Base-by-base conservation (phyloP, 92 coral and sea anemone genomes). In the Phenganax subtilis region DNA sequence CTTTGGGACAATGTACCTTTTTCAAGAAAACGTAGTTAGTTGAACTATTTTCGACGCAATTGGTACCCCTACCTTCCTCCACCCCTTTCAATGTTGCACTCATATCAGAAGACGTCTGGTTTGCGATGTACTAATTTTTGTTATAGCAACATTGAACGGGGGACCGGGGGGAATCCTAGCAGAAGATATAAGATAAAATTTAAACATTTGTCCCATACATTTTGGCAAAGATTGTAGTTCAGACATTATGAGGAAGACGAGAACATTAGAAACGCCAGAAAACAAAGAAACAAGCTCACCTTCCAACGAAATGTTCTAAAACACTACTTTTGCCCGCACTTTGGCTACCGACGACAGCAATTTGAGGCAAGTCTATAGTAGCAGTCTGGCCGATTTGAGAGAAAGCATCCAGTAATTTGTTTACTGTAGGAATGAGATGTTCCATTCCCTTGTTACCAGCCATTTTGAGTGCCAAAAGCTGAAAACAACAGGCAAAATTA, bases 271-370 rank as follows among this genome's bases (percentile, higher is more conserved):
- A 28, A 68, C 0, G 9, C 53, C 10, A 44, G 16, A 44, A 51
- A 44, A 73, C 55, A 6, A 8, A 52, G 16, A 28, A 53, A 30
- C 12, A 11, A 12, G 47, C 92, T 79, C 83, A 94, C 98, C 91
- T 90, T 60, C 98, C 98, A 20, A 94, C 98, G 75, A 94, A 94
- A 85, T 94, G 92, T 82, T 94, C 98, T 64, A 94, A 84, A 44
- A 94, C 98, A 85, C 98, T 94, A 54, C 98, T 94, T 81, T 94
- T 94, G 0, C 98, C 98, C 30, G 98, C 98, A 76, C 98, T 94
- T 80, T 94, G 98, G 62, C 96, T 88, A 44, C 98, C 98, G 6
- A 94, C 98, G 16, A 94, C 98, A 10, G 98, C 98, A 75, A 94
- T 94, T 85, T 94, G 98, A 10, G 98, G 98, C 71, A 94, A 77